Conservation (phyloP, 2,888 invertebrate genomes). For the Acanthacorydalis orientalis region DNA sequence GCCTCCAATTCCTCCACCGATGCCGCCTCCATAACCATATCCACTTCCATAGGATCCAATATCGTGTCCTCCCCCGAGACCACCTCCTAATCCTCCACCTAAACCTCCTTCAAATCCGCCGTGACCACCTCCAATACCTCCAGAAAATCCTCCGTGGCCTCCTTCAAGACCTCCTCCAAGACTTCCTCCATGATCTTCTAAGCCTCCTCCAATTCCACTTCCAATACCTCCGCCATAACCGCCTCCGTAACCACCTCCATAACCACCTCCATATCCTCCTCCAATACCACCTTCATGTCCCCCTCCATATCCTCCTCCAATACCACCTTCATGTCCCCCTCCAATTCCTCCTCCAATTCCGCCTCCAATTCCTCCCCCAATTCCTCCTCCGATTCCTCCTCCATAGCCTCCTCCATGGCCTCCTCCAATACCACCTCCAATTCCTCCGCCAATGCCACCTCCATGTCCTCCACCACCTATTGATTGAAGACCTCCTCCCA, state of each 20-base stretch:
- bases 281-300: not conserved
- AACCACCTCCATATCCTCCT: not conserved
- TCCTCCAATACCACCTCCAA: not conserved
- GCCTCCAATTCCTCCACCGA: slow-evolving; percentile 8
- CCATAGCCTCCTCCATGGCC: not conserved
- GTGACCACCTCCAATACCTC: slow-evolving; percentile 11
- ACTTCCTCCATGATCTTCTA: slow-evolving; percentile 3
- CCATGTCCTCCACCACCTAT: slow-evolving; percentile 7
- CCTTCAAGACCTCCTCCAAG: not conserved
- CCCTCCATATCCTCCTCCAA: not conserved
- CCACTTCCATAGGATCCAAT: slow-evolving; percentile 13
- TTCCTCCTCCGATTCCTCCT: not conserved
- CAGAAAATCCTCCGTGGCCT: slow-evolving; percentile 9
- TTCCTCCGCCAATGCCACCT: slow-evolving; percentile 4
- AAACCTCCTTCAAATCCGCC: slow-evolving; percentile 20
- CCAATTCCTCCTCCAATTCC: not conserved
- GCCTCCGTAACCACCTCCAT: not conserved
- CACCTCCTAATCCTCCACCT: slow-evolving; percentile 13
- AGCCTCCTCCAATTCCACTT: not conserved
- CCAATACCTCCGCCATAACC: not conserved
- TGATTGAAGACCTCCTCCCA: too few relatives aligned
- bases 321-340: not conserved
- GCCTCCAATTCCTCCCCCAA: not conserved
- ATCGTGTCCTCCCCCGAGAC: slow-evolving; percentile 8
- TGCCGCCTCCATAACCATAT: slow-evolving; percentile 9